Evolutionary conservation across 1,140 invertebrate genomes (phyloP).

Genomic region (Drosophila guanche): DNA sequence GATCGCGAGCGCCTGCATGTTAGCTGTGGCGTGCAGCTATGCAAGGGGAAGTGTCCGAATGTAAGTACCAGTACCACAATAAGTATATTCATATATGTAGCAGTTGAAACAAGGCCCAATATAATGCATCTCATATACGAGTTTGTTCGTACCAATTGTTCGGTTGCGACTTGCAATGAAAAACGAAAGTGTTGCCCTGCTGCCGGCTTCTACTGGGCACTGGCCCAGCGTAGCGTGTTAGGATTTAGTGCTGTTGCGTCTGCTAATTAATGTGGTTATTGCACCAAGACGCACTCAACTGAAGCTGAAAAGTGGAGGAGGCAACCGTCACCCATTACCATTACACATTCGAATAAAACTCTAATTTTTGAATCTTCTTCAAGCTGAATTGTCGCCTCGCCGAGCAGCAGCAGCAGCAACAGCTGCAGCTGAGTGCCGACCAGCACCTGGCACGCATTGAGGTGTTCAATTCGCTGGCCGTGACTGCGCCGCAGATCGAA

Average conservation of each 20-base stretch:
- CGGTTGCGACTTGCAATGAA: constrained; percentile 54
- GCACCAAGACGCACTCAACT: constrained; percentile 77
- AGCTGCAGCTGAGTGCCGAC: constrained; percentile 57
- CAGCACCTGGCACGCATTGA: constrained; percentile 87
- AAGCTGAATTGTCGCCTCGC: constrained; percentile 82
- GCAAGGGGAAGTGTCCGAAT: constrained; percentile 87
- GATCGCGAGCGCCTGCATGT: constrained; percentile 89
- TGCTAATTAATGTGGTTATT: constrained; percentile 81
- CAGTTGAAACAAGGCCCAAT: constrained; percentile 8
- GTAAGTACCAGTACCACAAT: constrained; percentile 77
- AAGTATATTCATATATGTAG: background rate
- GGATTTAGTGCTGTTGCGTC: constrained; percentile 40
- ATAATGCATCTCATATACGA: constrained; percentile 45
- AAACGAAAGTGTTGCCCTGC: constrained; percentile 68
- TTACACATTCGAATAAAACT: constrained; percentile 1
- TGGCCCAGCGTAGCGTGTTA: constrained; percentile 64
- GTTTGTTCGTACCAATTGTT: constrained; percentile 60
- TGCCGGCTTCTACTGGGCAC: constrained; percentile 23
- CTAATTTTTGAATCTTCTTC: constrained; percentile 5
- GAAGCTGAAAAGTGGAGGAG: constrained; percentile 17
- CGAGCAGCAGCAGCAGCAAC: constrained; percentile 45
- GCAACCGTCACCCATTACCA: too few relatives aligned
- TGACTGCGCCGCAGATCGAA: constrained; percentile 90
- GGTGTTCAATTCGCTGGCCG: constrained; percentile 91
- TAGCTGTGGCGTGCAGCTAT: constrained; percentile 87